Percentiles rank a stretch among this genome's conserved stretches.
These are phyloP conservation scores for Drosophila sulfurigaster DNA, from an alignment of 1,140 invertebrate species.

Conservation along the genomic window DNA sequence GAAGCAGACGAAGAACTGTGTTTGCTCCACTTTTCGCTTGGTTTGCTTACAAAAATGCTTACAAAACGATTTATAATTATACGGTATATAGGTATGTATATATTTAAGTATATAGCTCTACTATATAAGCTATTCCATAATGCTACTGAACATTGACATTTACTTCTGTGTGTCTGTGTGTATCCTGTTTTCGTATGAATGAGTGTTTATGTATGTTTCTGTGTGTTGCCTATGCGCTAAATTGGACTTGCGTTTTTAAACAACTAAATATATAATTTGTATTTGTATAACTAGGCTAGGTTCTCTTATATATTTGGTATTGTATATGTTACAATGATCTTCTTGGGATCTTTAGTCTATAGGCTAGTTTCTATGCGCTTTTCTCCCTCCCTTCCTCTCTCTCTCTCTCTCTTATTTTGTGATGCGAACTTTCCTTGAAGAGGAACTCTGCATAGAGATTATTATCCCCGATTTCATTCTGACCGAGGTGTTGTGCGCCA, in stretches of 20 bases:
- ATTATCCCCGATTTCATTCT: neutral
- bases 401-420: slow-evolving; percentile 4
- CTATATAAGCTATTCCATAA: slow-evolving; percentile 55
- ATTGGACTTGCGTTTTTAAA: slow-evolving; percentile 73
- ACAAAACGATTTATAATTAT: slow-evolving; percentile 62
- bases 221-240: slow-evolving; percentile 51
- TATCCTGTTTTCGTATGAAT: neutral
- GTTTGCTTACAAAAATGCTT: slow-evolving; percentile 46
- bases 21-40: neutral
- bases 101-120: slow-evolving; percentile 53
- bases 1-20: slow-evolving; percentile 13
- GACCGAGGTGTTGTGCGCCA: slow-evolving; percentile 29
- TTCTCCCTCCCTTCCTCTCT: neutral
- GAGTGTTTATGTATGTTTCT: slow-evolving; percentile 3
- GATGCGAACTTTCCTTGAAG: slow-evolving; percentile 28
- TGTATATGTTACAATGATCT: slow-evolving; percentile 80
- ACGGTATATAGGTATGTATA: slow-evolving; percentile 35
- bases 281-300: slow-evolving; percentile 74
- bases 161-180: slow-evolving; percentile 15
- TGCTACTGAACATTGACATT: slow-evolving; percentile 51
- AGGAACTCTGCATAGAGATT: slow-evolving; percentile 13
- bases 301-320: slow-evolving; percentile 66
- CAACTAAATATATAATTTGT: slow-evolving; percentile 61
- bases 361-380: slow-evolving; percentile 61
- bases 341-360: slow-evolving; percentile 71